Evolutionary conservation across 2,888 invertebrate species (phyloP).

Genomic region (Xestoiulus laeticollis): DNA sequence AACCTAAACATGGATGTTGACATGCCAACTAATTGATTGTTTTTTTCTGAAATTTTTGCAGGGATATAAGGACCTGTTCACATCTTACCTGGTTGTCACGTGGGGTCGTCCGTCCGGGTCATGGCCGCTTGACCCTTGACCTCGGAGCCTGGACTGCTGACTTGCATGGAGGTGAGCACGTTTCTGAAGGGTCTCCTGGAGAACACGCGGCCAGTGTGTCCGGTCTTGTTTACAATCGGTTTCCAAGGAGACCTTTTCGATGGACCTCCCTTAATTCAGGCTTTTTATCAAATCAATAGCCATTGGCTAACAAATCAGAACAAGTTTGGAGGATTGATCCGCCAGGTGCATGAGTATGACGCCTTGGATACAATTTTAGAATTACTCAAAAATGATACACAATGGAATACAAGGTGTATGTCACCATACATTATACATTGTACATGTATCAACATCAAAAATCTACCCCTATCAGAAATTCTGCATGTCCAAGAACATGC

Average conservation of each 20-base stretch:
- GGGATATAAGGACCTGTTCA: too few relatives aligned
- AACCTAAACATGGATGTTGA: too few relatives aligned
- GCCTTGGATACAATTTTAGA: too few relatives aligned
- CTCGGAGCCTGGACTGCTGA: background rate
- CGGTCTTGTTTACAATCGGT: background rate
- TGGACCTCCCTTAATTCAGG: background rate
- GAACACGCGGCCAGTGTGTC: background rate
- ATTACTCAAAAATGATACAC: too few relatives aligned
- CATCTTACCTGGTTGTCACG: background rate
- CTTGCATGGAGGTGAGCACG: background rate
- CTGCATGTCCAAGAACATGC: too few relatives aligned
- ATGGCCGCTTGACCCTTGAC: background rate
- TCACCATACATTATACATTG: too few relatives aligned
- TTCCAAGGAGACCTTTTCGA: background rate
- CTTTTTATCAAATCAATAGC: slow-evolving; percentile 15
- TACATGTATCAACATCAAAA: too few relatives aligned
- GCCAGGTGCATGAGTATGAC: background rate
- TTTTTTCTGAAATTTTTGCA: too few relatives aligned
- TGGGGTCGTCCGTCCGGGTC: background rate
- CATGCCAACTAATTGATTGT: too few relatives aligned
- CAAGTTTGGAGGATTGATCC: background rate
- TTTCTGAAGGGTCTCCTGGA: background rate
- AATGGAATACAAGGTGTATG: too few relatives aligned
- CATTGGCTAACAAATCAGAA: slow-evolving; percentile 28
- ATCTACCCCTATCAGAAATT: too few relatives aligned